These are phyloP conservation scores for Lottia gigantea DNA, from an alignment of 2,888 invertebrate species.

Conservation along the genomic window DNA sequence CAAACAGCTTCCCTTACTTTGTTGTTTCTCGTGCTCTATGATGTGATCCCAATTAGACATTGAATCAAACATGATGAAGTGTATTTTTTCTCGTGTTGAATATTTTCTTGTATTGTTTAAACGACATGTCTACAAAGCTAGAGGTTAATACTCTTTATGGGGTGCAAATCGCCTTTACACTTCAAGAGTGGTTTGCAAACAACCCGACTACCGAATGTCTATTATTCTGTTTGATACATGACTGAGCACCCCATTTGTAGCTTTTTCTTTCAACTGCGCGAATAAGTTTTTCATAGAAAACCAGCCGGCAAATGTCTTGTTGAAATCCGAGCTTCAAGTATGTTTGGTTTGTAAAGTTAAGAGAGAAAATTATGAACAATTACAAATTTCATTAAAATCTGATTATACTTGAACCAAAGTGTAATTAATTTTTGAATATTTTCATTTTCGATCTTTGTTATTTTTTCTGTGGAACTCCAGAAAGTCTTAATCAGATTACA, in stretches of 20 bases:
- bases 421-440: too few relatives aligned
- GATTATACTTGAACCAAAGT: too few relatives aligned
- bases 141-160: constrained; percentile 4
- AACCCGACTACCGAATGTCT: constrained; percentile 17
- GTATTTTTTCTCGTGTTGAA: neutral
- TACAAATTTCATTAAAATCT: too few relatives aligned
- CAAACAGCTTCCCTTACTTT: neutral
- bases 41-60: constrained; percentile 8
- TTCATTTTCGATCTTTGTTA: too few relatives aligned
- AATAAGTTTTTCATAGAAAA: neutral
- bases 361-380: too few relatives aligned
- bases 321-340: too few relatives aligned
- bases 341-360: too few relatives aligned
- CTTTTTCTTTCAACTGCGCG: neutral
- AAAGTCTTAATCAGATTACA: too few relatives aligned
- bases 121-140: neutral
- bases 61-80: neutral
- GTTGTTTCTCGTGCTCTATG: neutral
- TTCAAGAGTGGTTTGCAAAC: constrained; percentile 28
- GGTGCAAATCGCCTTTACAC: constrained; percentile 18
- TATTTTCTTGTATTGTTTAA: neutral
- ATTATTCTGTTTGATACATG: constrained; percentile 9
- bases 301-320: neutral
- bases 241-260: neutral
- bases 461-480: too few relatives aligned